phyloP scores from a whole-genome alignment of 2,113 vertebrate genomes.

The Pelodiscus sinensis region DNA sequence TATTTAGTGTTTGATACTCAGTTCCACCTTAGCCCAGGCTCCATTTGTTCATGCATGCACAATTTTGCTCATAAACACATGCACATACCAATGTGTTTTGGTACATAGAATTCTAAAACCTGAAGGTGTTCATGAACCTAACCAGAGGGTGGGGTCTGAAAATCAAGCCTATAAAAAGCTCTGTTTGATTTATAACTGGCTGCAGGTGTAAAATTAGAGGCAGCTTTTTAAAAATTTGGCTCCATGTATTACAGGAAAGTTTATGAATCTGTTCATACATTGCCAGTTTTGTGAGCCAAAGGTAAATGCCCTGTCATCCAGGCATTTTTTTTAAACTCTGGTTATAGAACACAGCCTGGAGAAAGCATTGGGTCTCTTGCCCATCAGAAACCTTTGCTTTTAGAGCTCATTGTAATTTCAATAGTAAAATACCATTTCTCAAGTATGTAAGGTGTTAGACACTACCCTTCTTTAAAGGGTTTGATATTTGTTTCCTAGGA shows the following conservation, averaged over 20 bases:
- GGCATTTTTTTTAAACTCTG: neutral
- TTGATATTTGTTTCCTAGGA: neutral
- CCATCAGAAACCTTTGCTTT: neutral
- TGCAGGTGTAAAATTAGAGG: neutral
- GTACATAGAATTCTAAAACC: rapidly evolving
- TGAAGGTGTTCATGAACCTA: neutral
- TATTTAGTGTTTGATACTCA: neutral
- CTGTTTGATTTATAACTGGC: rapidly evolving
- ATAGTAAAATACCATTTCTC: neutral
- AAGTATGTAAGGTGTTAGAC: neutral
- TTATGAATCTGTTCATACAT: neutral
- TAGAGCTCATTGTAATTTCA: neutral
- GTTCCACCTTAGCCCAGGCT: neutral
- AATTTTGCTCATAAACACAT: neutral
- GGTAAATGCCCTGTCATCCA: neutral
- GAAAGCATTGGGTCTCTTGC: neutral
- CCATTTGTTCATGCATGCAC: rapidly evolving
- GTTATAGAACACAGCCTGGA: neutral
- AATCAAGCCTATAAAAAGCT: neutral
- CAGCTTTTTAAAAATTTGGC: neutral
- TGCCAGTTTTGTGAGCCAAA: neutral
- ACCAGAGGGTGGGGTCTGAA: neutral
- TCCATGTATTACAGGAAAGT: neutral
- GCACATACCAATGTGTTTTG: rapidly evolving
- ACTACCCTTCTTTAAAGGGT: neutral